Percentiles rank a stretch among this genome's conserved stretches.
Conservation (phyloP, 2,888 invertebrate genomes). For the Hololepta plana region DNA sequence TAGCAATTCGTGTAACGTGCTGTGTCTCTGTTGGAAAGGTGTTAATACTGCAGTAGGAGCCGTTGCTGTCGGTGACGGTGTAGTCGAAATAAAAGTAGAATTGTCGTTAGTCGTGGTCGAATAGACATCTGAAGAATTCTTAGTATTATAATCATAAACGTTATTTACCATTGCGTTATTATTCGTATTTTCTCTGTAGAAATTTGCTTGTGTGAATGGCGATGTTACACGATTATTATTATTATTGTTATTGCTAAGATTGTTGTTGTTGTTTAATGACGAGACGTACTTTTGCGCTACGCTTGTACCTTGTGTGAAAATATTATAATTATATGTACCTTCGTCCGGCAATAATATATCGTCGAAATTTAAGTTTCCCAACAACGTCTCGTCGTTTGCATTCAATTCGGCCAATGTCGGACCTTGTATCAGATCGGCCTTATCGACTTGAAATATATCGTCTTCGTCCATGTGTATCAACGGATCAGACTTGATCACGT, state of each 20-base stretch:
- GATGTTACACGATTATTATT: slow-evolving; percentile 18
- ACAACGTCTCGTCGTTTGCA: slow-evolving; percentile 64
- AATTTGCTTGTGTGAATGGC: slow-evolving; percentile 19
- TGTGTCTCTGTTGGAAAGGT: slow-evolving; percentile 21
- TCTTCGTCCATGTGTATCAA: slow-evolving; percentile 68
- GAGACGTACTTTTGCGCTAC: slow-evolving; percentile 8
- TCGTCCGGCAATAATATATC: slow-evolving; percentile 62
- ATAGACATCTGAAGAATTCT: too few species aligned
- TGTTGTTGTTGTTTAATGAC: slow-evolving; percentile 13
- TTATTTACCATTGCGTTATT: too few species aligned
- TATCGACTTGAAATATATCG: slow-evolving; percentile 78
- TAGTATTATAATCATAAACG: too few species aligned
- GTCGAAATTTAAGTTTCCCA: slow-evolving; percentile 75
- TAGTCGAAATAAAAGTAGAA: too few species aligned
- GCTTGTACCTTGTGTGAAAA: too few species aligned
- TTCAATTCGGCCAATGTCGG: slow-evolving; percentile 74
- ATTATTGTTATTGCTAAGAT: slow-evolving; percentile 13
- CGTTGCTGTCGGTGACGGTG: too few species aligned
- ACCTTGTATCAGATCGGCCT: slow-evolving; percentile 64
- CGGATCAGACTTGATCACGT: slow-evolving; percentile 33
- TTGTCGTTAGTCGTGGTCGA: too few species aligned
- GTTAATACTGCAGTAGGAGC: slow-evolving; percentile 14
- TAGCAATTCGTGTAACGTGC: slow-evolving; percentile 46
- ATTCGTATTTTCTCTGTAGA: too few species aligned
- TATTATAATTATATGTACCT: slow-evolving; percentile 29